Evolutionary conservation across 2,113 vertebrate species (phyloP).

Genomic region (Butorides virescens): DNA sequence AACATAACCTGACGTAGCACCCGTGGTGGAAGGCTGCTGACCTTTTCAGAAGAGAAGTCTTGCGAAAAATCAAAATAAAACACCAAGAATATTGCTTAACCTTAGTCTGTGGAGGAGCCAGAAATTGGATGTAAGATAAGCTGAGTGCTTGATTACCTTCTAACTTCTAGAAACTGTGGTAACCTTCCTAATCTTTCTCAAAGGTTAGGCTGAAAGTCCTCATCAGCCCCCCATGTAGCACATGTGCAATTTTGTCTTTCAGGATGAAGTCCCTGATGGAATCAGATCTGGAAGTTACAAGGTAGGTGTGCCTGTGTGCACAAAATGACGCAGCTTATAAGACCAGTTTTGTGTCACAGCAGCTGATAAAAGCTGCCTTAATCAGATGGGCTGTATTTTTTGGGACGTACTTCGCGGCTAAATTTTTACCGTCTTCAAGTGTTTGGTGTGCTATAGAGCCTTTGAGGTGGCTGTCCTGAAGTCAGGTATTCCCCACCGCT

Average conservation of each 20-base stretch:
- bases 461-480: background rate
- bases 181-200: background rate
- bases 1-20: background rate
- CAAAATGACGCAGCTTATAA: fast-evolving
- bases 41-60: background rate
- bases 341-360: background rate
- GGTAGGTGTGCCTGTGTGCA: slow-evolving; percentile 62
- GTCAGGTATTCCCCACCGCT: background rate
- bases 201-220: background rate
- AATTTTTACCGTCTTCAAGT: background rate
- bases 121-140: background rate
- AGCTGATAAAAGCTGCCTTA: background rate
- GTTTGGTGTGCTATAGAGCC: background rate
- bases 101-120: background rate
- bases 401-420: background rate
- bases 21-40: fast-evolving
- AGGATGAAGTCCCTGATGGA: slow-evolving; percentile 88
- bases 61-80: background rate
- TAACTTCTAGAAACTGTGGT: background rate
- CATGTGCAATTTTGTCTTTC: background rate
- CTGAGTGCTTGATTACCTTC: background rate
- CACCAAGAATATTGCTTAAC: background rate
- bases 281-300: slow-evolving; percentile 81
- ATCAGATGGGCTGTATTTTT: background rate
- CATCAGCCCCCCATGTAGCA: fast-evolving